Evolutionary conservation across 2,797 vertebrate genomes (phyloP), one percentile per base, ranked within the genome.

Genomic region (Mionectes olivaceus): DNA sequence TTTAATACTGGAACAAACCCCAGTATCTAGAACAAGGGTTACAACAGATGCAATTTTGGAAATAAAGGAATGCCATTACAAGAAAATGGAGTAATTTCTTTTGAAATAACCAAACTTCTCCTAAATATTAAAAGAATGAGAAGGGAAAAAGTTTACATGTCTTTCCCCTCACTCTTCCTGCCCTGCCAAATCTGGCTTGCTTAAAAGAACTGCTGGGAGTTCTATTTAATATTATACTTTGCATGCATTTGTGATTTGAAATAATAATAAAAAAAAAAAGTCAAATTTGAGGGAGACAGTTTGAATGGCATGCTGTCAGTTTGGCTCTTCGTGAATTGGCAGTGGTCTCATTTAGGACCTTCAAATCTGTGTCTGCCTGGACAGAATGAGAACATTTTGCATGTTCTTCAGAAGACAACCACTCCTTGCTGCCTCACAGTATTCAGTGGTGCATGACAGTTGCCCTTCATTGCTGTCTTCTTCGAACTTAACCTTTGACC

Each of bases 381-480:
- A 98, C 98, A 98, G 98, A 97, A 98, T 94, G 97, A 97, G 98
- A 97, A 94, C 97, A 59, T 94, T 98, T 98, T 98, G 97, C 98
- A 97, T 98, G 98, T 98, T 98, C 97, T 98, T 83, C 97, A 96
- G 95, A 97, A 99, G 99, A 99, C 98, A 99, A 98, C 98, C 97
- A 98, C 98, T 98, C 98, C 98, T 98, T 98, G 98, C 97, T 77
- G 95, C 97, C 89, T 95, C 94, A 57, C 96, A 47, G 87, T 81
- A 97, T 96, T 98, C 99, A 98, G 97, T 97, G 98, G 98, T 99
- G 99, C 99, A 98, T 99, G 99, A 99, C 99, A 99, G 99, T 99
- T 99, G 99, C 99, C 99, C 99, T 99, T 99, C 99, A 99, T 98
- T 70, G 98, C 99, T 98, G 99, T 99, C 99, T 99, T 98, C 98